phyloP scores from a whole-genome alignment of 2,797 vertebrate species.

The Pogoniulus pusillus region DNA sequence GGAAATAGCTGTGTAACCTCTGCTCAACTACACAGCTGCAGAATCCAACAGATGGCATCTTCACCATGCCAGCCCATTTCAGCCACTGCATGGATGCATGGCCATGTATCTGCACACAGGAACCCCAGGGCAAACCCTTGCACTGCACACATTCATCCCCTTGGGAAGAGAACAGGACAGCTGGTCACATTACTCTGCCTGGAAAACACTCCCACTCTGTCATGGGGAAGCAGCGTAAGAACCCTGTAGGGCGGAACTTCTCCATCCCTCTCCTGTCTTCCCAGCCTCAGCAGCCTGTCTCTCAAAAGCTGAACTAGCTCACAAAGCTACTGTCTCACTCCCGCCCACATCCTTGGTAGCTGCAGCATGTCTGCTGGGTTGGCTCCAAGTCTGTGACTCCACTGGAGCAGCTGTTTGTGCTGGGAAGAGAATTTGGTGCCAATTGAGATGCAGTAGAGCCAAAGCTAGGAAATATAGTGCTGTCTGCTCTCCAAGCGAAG shows the following conservation, averaged over 20 bases:
- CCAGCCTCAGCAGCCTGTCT: not conserved
- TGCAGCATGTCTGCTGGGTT: not conserved
- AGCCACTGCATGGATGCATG: not conserved
- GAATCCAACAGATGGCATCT: not conserved
- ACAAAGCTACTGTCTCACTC: not conserved
- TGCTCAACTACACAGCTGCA: not conserved
- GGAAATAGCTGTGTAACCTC: not conserved
- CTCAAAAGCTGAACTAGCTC: not conserved
- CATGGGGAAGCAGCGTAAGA: rapidly evolving
- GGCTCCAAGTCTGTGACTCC: slow-evolving; percentile 1
- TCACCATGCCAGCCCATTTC: not conserved
- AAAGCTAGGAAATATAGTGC: not conserved
- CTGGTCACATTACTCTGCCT: not conserved
- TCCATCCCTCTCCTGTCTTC: not conserved
- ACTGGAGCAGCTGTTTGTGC: slow-evolving; percentile 22
- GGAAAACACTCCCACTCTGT: not conserved
- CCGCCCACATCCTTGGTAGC: not conserved
- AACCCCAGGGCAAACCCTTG: not conserved
- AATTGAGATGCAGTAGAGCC: not conserved
- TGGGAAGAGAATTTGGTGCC: slow-evolving; percentile 12
- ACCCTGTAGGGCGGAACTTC: not conserved
- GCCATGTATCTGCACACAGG: not conserved
- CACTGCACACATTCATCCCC: not conserved
- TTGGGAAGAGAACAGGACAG: not conserved
- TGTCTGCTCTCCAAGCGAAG: not conserved